phyloP scores from a whole-genome alignment of 53 echinoderm and acorn worm species.

The Paracentrotus lividus region DNA sequence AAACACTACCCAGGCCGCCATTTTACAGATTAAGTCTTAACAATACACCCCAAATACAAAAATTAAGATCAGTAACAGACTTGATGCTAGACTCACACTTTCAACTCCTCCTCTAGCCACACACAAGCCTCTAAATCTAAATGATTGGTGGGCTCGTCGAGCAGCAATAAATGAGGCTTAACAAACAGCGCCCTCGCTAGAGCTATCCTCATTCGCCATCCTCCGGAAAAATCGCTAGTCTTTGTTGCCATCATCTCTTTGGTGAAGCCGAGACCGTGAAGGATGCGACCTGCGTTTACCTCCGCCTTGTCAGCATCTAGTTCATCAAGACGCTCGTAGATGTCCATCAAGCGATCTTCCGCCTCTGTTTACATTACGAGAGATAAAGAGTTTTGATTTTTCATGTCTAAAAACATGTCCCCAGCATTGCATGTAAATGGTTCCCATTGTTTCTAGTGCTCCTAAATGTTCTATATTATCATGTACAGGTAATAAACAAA shows the following conservation, averaged over 20 bases:
- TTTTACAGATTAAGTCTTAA: no score
- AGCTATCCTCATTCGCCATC: slow-evolving; percentile 97
- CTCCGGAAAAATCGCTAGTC: slow-evolving; percentile 95
- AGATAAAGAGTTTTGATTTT: no score
- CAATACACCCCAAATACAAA: no score
- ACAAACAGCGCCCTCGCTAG: slow-evolving; percentile 98
- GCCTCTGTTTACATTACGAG: slow-evolving; percentile 89
- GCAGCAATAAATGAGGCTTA: slow-evolving; percentile 92
- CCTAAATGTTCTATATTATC: no score
- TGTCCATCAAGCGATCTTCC: slow-evolving; percentile 94
- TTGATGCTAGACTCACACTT: no score
- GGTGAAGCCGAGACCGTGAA: slow-evolving; percentile 93
- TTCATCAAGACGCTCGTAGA: slow-evolving; percentile 94
- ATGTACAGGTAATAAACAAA: no score
- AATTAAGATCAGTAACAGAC: no score
- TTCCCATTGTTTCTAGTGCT: no score
- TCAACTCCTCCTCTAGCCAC: slow-evolving; percentile 97
- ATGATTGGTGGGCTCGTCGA: slow-evolving; percentile 98
- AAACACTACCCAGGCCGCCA: no score
- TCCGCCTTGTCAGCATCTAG: slow-evolving; percentile 93
- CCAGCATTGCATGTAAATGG: no score
- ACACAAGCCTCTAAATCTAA: slow-evolving; percentile 96
- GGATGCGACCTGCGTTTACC: slow-evolving; percentile 87
- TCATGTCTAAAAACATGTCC: no score
- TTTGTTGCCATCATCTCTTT: slow-evolving; percentile 89